Base-by-base conservation (phyloP, 2,113 vertebrate species). In the Gila orcuttii region DNA sequence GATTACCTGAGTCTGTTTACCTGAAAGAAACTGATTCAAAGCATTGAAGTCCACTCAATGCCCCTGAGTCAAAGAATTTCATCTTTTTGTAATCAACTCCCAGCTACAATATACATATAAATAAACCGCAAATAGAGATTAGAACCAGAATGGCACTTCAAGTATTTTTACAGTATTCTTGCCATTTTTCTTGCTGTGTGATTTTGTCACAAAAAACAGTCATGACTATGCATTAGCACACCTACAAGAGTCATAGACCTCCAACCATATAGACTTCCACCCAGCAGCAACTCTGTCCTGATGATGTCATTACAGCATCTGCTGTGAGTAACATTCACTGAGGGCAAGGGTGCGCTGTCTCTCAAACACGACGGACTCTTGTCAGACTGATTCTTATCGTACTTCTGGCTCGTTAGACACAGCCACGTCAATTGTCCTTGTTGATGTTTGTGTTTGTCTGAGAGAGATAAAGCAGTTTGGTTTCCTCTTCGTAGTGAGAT, bases 331-430 rank as follows among this genome's bases (percentile, higher is more conserved):
- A 68, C 77, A 64, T 73, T 23, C 25, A 2, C 7, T 1, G 45
- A 60, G 50, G 31, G 42, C 3, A 15, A 79, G 31, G 42, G 31
- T 4, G 36, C 31, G 55, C 36, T 68, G 15, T 76, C 50, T 77
- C 52, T 69, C 62, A 62, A 82, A 86, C 69, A 84, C 69, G n/a
- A 12, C 19, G 31, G 33, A 87, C 84, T 39, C 47, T n/a, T 81
- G 86, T 86, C 88, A 89, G 55, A 71, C 73, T 21, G 23, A 73
- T 88, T 62, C 69, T 36, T 75, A 45, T 84, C 71, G 0, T 19
- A 36, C 59, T 64, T 80, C 36, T 47, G 78, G 78, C 36, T 80
- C 21, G 59, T 64, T 62, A 64, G 57, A 79, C 21, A 60, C 36
- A 17, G 39, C 6, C 57, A 64, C n/a, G 23, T 31, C 59, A 80